phyloP scores from a whole-genome alignment of 2,113 vertebrate genomes.

The Philantomba maxwellii region DNA sequence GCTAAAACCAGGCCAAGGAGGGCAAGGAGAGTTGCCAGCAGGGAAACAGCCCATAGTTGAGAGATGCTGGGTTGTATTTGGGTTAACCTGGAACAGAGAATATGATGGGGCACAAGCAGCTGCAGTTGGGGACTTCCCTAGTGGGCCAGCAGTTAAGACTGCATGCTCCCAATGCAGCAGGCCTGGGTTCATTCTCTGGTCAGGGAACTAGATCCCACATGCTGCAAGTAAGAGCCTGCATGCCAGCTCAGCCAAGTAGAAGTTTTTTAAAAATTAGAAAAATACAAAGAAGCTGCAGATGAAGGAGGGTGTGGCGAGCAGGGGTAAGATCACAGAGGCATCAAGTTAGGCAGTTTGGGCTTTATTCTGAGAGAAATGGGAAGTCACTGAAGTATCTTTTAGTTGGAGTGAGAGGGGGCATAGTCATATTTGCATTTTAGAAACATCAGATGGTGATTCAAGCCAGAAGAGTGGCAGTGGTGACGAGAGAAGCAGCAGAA shows the following conservation, averaged over 20 bases:
- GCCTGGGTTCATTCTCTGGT: neutral
- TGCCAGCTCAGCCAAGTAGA: neutral
- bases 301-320: neutral
- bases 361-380: neutral
- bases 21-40: neutral
- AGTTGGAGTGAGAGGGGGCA: fast-evolving
- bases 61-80: neutral
- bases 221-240: neutral
- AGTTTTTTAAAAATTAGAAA: neutral
- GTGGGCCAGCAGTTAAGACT: neutral
- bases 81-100: neutral
- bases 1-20: neutral
- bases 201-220: neutral
- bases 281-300: neutral
- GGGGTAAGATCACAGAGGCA: neutral
- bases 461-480: neutral
- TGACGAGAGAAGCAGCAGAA: neutral
- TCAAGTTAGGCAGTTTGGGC: neutral
- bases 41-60: neutral
- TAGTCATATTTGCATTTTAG: neutral
- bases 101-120: neutral
- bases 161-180: fast-evolving
- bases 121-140: neutral
- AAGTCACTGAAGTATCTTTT: neutral
- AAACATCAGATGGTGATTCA: neutral